Percentiles rank a stretch among this genome's conserved stretches.
Conservation (phyloP, 2,888 invertebrate species). For the Ecdyonurus torrentis region DNA sequence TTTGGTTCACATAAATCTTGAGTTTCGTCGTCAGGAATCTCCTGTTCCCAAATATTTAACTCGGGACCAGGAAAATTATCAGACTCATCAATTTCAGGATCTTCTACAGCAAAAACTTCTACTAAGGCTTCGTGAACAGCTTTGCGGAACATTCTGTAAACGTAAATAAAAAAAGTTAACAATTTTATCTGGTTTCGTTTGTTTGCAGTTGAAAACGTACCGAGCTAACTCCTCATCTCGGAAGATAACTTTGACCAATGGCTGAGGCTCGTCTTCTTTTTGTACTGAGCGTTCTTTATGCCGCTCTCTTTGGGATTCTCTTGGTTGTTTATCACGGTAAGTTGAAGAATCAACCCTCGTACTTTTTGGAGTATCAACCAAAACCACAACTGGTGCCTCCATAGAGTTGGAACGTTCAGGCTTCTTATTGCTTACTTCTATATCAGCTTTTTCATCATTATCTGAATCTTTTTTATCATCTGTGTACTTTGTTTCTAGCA, state of each 20-base stretch:
- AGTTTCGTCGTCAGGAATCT: not conserved
- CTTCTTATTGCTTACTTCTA: not conserved
- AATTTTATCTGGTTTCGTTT: no score
- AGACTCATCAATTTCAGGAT: not conserved
- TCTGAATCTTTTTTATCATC: not conserved
- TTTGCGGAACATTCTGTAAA: not conserved
- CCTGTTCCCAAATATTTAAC: not conserved
- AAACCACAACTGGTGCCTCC: no score
- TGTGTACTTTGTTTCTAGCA: not conserved
- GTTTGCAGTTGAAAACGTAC: not conserved
- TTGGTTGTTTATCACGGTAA: not conserved
- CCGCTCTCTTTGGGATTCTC: not conserved
- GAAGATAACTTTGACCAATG: not conserved
- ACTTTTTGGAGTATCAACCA: not conserved
- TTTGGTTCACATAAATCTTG: not conserved
- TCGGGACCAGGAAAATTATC: not conserved
- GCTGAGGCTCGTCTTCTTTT: not conserved
- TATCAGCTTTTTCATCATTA: not conserved
- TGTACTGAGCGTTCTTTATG: not conserved
- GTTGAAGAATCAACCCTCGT: not conserved
- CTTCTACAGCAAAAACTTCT: not conserved
- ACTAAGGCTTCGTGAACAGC: not conserved
- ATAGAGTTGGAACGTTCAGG: no score
- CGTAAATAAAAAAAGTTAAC: no score
- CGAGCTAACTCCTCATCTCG: not conserved